Conservation (phyloP, 2,113 vertebrate species). For the Nipponia nippon region DNA sequence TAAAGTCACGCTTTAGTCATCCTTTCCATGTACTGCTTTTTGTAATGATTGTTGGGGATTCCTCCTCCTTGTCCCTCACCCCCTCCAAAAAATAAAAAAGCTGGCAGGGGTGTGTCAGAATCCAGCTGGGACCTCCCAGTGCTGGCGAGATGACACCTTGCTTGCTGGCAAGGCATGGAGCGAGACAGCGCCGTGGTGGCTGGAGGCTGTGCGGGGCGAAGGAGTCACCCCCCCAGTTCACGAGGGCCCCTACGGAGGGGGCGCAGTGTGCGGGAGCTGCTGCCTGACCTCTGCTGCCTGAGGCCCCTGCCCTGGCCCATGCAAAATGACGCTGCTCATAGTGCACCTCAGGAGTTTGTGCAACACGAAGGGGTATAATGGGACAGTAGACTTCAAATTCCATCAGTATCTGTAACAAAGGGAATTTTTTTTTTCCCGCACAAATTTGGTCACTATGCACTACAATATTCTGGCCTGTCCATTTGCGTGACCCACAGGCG, state of each 20-base stretch:
- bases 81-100: not conserved
- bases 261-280: fast-evolving
- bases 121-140: not conserved
- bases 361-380: not conserved
- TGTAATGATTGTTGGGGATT: not conserved
- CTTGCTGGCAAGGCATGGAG: not conserved
- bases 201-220: not conserved
- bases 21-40: not conserved
- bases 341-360: not conserved
- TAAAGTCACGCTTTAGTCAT: not conserved
- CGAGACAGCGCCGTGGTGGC: fast-evolving
- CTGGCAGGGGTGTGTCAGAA: not conserved
- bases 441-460: not conserved
- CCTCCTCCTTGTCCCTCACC: not conserved
- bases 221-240: not conserved
- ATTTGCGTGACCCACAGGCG: not conserved
- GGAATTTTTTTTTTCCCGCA: not conserved
- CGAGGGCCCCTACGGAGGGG: not conserved
- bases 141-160: not conserved
- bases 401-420: not conserved
- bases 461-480: not conserved
- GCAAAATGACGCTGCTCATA: fast-evolving
- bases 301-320: not conserved
- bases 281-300: not conserved
- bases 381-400: not conserved